These are phyloP conservation scores for Echinarachnius parma DNA, from an alignment of 53 echinoderm and acorn worm species.

Conservation along the genomic window DNA sequence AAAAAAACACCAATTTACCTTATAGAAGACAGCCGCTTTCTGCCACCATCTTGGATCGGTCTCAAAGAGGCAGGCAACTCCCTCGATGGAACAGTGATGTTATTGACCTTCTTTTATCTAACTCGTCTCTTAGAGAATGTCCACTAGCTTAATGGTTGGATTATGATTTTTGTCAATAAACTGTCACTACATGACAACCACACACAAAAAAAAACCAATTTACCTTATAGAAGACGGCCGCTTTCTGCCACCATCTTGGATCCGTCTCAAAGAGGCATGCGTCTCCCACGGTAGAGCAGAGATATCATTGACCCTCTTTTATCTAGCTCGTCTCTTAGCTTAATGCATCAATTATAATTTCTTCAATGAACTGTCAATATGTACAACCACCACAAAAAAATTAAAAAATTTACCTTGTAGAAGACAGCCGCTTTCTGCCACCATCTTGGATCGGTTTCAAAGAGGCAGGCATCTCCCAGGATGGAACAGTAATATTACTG, in stretches of 20 bases:
- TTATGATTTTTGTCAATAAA: no score
- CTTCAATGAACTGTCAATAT: no score
- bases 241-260: constrained; percentile 66
- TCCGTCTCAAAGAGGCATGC: constrained; percentile 55
- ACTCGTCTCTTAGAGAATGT: constrained; percentile 44
- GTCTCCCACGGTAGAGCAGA: constrained; percentile 51
- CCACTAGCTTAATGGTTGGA: constrained; percentile 61
- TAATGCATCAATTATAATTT: no score
- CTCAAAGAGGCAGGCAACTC: constrained; percentile 57
- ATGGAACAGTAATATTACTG: no score
- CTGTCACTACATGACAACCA: background rate
- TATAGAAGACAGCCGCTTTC: constrained; percentile 53
- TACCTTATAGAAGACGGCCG: constrained; percentile 65
- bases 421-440: no score
- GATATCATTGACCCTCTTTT: constrained; percentile 63
- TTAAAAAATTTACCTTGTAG: constrained; percentile 59
- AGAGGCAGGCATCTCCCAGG: no score
- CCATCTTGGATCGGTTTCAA: no score
- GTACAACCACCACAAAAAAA: background rate
- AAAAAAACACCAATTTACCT: constrained; percentile 42
- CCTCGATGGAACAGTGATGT: constrained; percentile 54
- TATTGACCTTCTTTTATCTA: constrained; percentile 56
- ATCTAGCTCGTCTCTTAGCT: constrained; percentile 34
- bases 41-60: constrained; percentile 66
- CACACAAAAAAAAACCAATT: background rate